Percentiles rank a stretch among this genome's conserved stretches.
Conservation (phyloP, 2,888 invertebrate species). For the Tortricodes alternella region DNA sequence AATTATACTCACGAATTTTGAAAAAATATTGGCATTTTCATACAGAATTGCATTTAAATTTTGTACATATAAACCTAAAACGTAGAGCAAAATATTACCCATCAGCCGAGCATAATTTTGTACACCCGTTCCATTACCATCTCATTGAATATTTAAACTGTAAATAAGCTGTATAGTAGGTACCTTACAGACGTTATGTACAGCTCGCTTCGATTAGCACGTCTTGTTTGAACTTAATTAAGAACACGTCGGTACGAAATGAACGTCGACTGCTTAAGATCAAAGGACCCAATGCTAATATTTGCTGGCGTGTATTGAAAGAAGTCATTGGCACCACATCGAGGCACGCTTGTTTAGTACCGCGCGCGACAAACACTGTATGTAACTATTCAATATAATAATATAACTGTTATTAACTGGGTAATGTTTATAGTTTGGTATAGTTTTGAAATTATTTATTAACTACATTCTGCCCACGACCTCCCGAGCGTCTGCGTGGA, state of each 20-base stretch:
- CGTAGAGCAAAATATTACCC: background rate
- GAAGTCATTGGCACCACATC: constrained; percentile 69
- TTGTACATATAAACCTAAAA: too few relatives aligned
- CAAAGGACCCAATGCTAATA: constrained; percentile 73
- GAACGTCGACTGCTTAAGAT: constrained; percentile 66
- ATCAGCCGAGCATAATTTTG: constrained; percentile 18
- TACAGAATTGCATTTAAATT: too few relatives aligned
- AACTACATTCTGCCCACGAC: too few relatives aligned
- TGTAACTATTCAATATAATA: background rate
- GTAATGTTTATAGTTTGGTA: constrained; percentile 4
- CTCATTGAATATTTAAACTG: constrained; percentile 32
- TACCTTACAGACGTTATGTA: constrained; percentile 22
- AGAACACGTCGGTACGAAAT: constrained; percentile 67
- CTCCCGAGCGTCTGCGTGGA: too few relatives aligned
- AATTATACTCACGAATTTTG: too few relatives aligned
- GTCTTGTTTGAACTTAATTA: constrained; percentile 81
- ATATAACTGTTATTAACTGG: constrained; percentile 5
- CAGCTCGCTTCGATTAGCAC: constrained; percentile 59
- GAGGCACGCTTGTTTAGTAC: constrained; percentile 8
- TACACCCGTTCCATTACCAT: constrained; percentile 29
- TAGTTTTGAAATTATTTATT: too few relatives aligned
- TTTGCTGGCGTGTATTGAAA: constrained; percentile 72
- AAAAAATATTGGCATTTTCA: too few relatives aligned
- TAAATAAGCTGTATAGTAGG: constrained; percentile 27
- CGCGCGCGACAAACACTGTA: background rate